phyloP scores from a whole-genome alignment of 2,888 invertebrate species.

The Agrotis puta region DNA sequence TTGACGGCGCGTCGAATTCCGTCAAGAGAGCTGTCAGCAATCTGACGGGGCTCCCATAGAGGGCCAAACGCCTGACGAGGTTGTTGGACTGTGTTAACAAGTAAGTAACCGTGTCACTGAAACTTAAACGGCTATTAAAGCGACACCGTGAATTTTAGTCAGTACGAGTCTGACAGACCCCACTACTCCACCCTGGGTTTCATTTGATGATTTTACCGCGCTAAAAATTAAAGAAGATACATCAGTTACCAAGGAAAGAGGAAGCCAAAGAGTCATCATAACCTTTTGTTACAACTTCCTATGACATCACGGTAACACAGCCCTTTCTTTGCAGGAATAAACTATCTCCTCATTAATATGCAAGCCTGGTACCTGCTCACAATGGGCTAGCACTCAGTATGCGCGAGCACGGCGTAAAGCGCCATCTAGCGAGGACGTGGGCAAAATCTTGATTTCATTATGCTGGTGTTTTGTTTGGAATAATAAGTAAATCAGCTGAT shows the following conservation, averaged over 20 bases:
- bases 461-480: conserved; percentile 41
- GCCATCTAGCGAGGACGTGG: conserved; percentile 72
- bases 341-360: conserved; percentile 80
- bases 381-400: conserved; percentile 77
- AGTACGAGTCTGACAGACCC: no score
- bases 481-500: conserved; percentile 57
- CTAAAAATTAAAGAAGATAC: no score
- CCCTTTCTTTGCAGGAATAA: conserved; percentile 70
- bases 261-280: conserved; percentile 31
- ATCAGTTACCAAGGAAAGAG: conserved; percentile 31
- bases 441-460: conserved; percentile 73
- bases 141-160: no score
- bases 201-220: no score
- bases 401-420: conserved; percentile 66
- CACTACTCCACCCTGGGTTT: no score
- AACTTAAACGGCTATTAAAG: no score
- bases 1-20: no score
- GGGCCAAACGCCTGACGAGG: no score
- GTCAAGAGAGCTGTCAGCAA: no score
- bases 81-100: no score
- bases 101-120: no score
- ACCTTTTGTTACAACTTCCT: conserved; percentile 66
- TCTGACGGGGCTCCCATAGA: no score
- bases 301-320: conserved; percentile 76
- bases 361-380: conserved; percentile 71